A percentile compares a stretch with the other conserved stretches of the same genome.
Evolutionary conservation across 2,797 vertebrate species (phyloP).

Genomic region (Premnoplex brunnescens): DNA sequence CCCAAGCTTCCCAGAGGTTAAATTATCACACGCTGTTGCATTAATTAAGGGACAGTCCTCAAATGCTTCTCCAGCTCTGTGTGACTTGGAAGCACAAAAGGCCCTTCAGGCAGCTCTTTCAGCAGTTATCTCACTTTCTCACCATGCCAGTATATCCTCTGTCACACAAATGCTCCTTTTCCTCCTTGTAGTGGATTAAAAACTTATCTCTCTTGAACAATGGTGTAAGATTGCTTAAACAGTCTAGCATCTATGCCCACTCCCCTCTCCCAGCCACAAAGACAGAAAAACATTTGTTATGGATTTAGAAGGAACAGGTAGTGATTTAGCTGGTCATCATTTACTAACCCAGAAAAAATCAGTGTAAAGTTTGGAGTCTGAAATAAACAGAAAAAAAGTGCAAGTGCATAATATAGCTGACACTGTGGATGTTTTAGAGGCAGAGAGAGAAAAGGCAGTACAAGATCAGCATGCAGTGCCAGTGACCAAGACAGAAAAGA

Average conservation of each 20-base stretch:
- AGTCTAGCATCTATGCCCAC: not conserved
- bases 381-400: not conserved
- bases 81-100: not conserved
- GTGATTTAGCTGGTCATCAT: not conserved
- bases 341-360: not conserved
- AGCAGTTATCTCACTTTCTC: constrained; percentile 37
- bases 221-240: constrained; percentile 25
- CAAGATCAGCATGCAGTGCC: not conserved
- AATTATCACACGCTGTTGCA: constrained; percentile 25
- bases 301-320: not conserved
- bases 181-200: constrained; percentile 47
- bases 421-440: not conserved
- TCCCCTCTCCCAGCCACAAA: not conserved
- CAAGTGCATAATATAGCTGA: not conserved
- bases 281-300: not conserved
- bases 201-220: constrained; percentile 51
- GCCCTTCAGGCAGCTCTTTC: not conserved
- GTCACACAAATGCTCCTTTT: constrained; percentile 33
- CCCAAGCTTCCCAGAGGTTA: not conserved
- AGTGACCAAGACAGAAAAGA: not conserved
- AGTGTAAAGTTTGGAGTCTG: not conserved
- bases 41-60: constrained; percentile 53
- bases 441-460: not conserved
- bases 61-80: not conserved
- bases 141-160: constrained; percentile 16